Conservation (phyloP, 2,888 invertebrate genomes). For the Eupeodes latifasciatus region DNA sequence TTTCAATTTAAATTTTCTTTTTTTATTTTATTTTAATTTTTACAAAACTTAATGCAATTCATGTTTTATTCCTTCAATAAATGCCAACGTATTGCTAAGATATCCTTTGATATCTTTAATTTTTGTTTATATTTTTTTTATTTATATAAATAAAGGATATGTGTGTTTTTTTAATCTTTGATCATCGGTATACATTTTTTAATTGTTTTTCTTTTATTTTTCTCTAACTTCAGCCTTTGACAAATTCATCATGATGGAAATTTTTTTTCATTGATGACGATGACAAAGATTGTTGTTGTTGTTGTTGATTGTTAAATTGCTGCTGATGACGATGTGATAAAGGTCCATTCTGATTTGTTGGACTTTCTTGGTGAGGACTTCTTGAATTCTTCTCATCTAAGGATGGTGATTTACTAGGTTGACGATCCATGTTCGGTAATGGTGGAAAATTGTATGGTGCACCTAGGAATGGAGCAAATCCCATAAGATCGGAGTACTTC, state of each 20-base stretch:
- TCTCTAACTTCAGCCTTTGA: constrained; percentile 59
- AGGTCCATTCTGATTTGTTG: constrained; percentile 71
- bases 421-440: constrained; percentile 77
- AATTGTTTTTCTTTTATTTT: no score
- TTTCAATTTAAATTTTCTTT: constrained; percentile 2
- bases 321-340: constrained; percentile 60
- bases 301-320: constrained; percentile 54
- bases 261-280: constrained; percentile 56
- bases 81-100: constrained; percentile 72
- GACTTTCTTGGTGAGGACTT: constrained; percentile 69
- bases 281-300: constrained; percentile 35
- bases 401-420: constrained; percentile 76
- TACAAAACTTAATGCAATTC: constrained; percentile 71
- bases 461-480: constrained; percentile 89
- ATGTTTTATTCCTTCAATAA: constrained; percentile 63
- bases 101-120: constrained; percentile 54
- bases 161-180: constrained; percentile 54
- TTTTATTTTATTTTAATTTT: constrained; percentile 33
- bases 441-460: constrained; percentile 78
- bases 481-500: constrained; percentile 91
- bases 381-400: constrained; percentile 65
- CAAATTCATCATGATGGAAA: constrained; percentile 67
- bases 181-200: constrained; percentile 4
- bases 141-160: constrained; percentile 59
- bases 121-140: constrained; percentile 8